A percentile compares a stretch with the other conserved stretches of the same genome.
phyloP scores from a whole-genome alignment of 2,113 vertebrate species.

The Myodes glareolus region DNA sequence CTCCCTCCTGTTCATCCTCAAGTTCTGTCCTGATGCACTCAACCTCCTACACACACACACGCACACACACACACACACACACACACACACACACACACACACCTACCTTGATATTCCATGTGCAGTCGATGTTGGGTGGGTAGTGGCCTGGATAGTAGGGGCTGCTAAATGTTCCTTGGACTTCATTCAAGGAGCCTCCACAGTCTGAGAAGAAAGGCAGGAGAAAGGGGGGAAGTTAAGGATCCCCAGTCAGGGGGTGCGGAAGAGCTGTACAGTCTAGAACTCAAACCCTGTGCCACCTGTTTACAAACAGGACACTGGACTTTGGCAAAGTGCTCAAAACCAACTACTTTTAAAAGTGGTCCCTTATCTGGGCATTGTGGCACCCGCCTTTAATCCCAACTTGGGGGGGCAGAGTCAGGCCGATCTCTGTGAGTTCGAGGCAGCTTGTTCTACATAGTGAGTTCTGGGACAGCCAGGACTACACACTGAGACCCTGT shows the following conservation, averaged over 20 bases:
- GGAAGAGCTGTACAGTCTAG: not conserved
- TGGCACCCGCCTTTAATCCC: not conserved
- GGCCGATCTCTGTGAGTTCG: not conserved
- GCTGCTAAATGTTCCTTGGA: conserved; percentile 87
- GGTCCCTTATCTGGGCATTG: not conserved
- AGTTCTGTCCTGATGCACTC: no score
- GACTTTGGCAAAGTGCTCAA: not conserved
- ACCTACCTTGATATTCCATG: conserved; percentile 94
- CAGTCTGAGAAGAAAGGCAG: conserved; percentile 82
- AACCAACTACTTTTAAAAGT: not conserved
- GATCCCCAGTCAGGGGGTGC: accelerated
- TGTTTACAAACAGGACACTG: accelerated
- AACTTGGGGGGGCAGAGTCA: not conserved
- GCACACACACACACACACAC: not conserved
- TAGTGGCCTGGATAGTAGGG: conserved; percentile 95
- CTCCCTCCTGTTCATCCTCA: no score
- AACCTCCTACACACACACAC: not conserved
- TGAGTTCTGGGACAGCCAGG: not conserved
- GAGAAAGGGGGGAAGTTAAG: not conserved
- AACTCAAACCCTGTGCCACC: not conserved
- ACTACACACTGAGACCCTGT: not conserved
- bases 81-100: not conserved
- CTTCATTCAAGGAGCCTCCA: conserved; percentile 83
- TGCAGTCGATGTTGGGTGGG: conserved; percentile 87
- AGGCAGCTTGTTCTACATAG: not conserved